These are phyloP conservation scores for Drosophila chauvacae DNA, from an alignment of 1,140 invertebrate genomes.

Conservation along the genomic window DNA sequence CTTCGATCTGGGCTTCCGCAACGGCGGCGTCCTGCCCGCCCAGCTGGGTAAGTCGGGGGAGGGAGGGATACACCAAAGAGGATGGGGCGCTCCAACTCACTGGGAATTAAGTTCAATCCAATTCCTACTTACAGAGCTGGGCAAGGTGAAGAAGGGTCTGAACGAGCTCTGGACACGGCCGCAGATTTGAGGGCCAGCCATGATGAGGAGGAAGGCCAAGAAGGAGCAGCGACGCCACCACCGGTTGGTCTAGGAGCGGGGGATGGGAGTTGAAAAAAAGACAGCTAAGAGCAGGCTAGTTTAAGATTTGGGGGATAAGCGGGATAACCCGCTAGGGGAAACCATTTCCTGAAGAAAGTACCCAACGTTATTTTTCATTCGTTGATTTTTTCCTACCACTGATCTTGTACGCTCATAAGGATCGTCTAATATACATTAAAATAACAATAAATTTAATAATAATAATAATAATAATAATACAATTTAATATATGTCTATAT, in stretches of 20 bases:
- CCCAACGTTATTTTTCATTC: constrained; percentile 27
- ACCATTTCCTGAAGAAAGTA: constrained; percentile 33
- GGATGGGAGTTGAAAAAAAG: constrained; percentile 44
- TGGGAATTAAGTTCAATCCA: constrained; percentile 16
- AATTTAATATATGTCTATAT: constrained; percentile 46
- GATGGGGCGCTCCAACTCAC: not conserved
- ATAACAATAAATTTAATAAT: constrained; percentile 12
- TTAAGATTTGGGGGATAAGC: constrained; percentile 35
- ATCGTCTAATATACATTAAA: constrained; percentile 35
- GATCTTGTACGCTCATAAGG: constrained; percentile 41
- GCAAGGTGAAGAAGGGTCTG: constrained; percentile 77
- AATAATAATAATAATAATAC: constrained; percentile 19
- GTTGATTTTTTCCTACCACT: constrained; percentile 38
- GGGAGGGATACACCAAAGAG: not conserved
- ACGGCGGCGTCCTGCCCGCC: constrained; percentile 57
- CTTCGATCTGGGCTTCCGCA: constrained; percentile 74
- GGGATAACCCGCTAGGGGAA: not conserved
- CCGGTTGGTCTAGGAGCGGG: constrained; percentile 46
- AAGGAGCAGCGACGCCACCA: constrained; percentile 48
- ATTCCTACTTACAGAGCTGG: constrained; percentile 62
- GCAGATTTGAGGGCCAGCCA: constrained; percentile 73
- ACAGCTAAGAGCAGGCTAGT: constrained; percentile 65
- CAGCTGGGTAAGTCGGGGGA: constrained; percentile 60
- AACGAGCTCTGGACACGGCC: constrained; percentile 79
- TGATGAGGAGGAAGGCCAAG: constrained; percentile 13